These are phyloP conservation scores for Syrista parreyssii DNA, from an alignment of 2,888 invertebrate species.

Conservation along the genomic window DNA sequence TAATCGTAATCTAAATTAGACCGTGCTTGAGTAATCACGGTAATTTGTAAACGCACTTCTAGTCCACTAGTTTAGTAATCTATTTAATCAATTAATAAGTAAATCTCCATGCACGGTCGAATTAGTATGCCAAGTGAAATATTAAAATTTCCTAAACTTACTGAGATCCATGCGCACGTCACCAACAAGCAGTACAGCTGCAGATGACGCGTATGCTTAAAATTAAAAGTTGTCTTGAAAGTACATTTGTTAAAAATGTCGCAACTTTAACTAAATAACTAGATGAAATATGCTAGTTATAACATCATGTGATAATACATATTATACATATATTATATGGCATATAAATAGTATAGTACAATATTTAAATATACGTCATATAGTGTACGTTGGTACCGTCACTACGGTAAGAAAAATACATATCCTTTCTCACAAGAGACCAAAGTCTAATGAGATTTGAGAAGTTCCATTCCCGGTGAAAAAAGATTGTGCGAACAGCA, in stretches of 20 bases:
- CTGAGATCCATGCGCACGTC: no score
- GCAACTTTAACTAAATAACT: no score
- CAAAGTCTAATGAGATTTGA: not conserved
- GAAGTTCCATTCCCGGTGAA: not conserved
- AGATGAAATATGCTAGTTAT: no score
- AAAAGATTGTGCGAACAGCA: not conserved
- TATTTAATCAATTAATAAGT: not conserved
- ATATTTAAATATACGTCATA: not conserved
- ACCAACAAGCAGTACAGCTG: no score
- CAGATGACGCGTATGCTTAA: no score
- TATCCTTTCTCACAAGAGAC: not conserved
- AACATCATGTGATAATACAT: no score
- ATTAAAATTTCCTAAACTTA: no score
- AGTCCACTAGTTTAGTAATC: slow-evolving; percentile 39
- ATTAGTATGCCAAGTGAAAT: no score
- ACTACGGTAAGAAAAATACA: not conserved
- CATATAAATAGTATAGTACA: not conserved
- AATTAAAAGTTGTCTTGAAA: no score
- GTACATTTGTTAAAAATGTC: no score
- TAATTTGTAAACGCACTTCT: slow-evolving; percentile 31
- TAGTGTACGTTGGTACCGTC: not conserved
- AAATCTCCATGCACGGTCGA: no score
- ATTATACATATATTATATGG: not conserved
- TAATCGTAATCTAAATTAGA: no score
- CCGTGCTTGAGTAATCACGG: not conserved